Evolutionary conservation across 2,113 vertebrate genomes (phyloP).

Genomic region (Meleagris gallopavo): DNA sequence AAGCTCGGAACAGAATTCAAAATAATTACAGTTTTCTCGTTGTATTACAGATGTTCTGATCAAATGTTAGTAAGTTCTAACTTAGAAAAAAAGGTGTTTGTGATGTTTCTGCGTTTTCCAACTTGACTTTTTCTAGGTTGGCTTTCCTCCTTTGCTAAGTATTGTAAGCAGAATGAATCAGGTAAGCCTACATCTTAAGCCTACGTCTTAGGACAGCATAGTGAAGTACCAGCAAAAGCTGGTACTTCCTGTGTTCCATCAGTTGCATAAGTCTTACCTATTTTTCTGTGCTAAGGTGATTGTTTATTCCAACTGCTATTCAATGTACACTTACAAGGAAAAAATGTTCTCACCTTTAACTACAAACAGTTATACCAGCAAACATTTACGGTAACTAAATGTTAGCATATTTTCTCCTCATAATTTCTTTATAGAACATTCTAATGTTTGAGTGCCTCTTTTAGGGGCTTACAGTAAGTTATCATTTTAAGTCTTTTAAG

Average conservation of each 20-base stretch:
- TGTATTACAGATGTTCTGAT: neutral
- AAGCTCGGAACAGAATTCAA: neutral
- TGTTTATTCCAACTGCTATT: neutral
- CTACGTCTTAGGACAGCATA: neutral
- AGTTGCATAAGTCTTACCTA: neutral
- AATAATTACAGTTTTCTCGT: neutral
- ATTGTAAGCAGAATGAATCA: slow-evolving; percentile 96
- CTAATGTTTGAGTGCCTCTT: neutral
- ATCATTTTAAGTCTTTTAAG: neutral
- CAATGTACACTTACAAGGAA: neutral
- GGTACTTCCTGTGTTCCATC: neutral
- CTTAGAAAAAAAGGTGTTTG: neutral
- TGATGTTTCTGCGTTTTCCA: neutral
- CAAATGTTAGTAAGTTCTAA: neutral
- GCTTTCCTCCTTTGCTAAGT: slow-evolving; percentile 94
- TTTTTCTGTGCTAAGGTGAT: neutral
- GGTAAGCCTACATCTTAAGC: slow-evolving; percentile 76
- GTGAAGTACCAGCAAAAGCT: neutral
- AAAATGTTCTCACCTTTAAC: neutral
- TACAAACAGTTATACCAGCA: neutral
- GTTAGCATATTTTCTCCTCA: neutral
- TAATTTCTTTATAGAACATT: neutral
- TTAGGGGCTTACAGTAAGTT: neutral
- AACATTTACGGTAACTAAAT: neutral
- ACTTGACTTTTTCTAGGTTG: slow-evolving; percentile 81